Percentiles rank a stretch among this genome's conserved stretches.
phyloP scores from a whole-genome alignment of 2,888 invertebrate species.

The Andrena hattorfiana region DNA sequence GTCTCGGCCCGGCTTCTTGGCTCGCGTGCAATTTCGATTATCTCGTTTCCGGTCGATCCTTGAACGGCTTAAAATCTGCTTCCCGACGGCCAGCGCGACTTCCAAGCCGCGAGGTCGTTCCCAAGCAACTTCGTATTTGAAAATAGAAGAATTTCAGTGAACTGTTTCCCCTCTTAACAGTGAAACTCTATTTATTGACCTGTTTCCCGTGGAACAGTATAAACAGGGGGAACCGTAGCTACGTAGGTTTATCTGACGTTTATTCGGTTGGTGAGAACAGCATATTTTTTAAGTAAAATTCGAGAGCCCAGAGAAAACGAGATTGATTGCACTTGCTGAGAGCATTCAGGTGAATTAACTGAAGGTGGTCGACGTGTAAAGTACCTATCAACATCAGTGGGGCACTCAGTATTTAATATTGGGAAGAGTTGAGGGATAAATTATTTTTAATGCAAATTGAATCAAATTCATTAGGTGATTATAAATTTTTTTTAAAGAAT shows the following conservation, averaged over 20 bases:
- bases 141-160: neutral
- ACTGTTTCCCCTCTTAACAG: neutral
- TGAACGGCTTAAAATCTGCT: conserved; percentile 25
- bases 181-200: neutral
- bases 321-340: too few relatives aligned
- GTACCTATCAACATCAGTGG: too few relatives aligned
- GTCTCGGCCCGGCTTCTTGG: conserved; percentile 55
- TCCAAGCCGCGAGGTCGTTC: conserved; percentile 6
- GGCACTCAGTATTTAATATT: too few relatives aligned
- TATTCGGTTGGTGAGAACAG: neutral
- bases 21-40: conserved; percentile 68
- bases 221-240: neutral
- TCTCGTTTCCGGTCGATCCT: conserved; percentile 57
- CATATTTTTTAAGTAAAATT: too few relatives aligned
- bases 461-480: too few relatives aligned
- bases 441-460: too few relatives aligned
- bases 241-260: neutral
- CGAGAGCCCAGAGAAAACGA: too few relatives aligned
- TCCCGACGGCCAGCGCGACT: conserved; percentile 32
- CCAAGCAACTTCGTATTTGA: conserved; percentile 10
- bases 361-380: too few relatives aligned
- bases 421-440: too few relatives aligned
- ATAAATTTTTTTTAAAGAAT: too few relatives aligned
- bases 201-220: neutral
- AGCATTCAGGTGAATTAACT: too few relatives aligned